Evolutionary conservation across 2,888 invertebrate species (phyloP), one percentile per base, ranked within the genome.

Genomic region (Pyrrhia umbra): DNA sequence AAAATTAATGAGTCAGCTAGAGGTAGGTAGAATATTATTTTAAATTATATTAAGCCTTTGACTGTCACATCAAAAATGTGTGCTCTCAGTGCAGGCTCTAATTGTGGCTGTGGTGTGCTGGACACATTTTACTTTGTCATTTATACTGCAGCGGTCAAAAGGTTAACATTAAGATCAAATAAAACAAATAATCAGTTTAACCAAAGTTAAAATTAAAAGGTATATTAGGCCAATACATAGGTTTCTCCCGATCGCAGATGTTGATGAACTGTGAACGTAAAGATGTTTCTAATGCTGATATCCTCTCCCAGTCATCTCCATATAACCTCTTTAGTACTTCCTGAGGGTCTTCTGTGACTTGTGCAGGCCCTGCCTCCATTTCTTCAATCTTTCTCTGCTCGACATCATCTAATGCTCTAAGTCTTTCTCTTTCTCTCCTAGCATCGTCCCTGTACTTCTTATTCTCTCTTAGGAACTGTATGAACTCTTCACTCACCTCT

Each of bases 261-360:
- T 95, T 90, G 65, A 97, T 96, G 88, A 96, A 97, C 43, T 96
- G 95, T 57, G 97, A 94, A 71, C 96, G 96, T 68, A 97, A 84
- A 0, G 96, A 96, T 68, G 96, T 96, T 93, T 98, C 97, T 95
- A 97, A 96, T 0, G 97, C 97, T 71, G 96, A 95, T 79, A 97
- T 96, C 85, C 94, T 96, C 20, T 96, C 93, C 85, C 97, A 96
- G 13, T 95, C 92, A 34, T 95, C 90, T 0, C 97, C 97, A 87
- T 97, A 97, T 16, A 97, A 85, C 61, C 92, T 87, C 74, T 93
- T 90, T 73, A 95, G 92, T 66, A 90, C 89, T 54, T 93, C 88
- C 49, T 88, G 87, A 5, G 86, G 85, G 15, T 88, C 85, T 69
- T 86, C 86, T 4, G 58, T 50, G 21, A 63, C 79, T 51, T 81